These are phyloP conservation scores for Nephila pilipes DNA, from an alignment of 1,140 invertebrate genomes.

Conservation along the genomic window DNA sequence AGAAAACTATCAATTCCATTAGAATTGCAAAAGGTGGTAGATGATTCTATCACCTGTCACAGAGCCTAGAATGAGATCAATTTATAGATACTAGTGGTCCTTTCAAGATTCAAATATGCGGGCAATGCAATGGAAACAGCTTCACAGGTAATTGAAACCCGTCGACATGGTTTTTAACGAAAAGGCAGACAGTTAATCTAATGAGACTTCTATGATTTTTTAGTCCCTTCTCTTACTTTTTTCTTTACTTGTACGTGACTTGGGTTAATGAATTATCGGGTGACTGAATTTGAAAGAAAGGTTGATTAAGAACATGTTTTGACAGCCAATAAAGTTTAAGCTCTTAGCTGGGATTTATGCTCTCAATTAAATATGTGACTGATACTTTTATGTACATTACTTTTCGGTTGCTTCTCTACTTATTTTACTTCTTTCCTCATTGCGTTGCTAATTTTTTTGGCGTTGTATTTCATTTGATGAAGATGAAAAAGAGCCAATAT, in stretches of 20 bases:
- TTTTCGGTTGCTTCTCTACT: slow-evolving; percentile 8
- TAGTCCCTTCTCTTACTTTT: not conserved
- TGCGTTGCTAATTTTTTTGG: not conserved
- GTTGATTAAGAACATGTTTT: slow-evolving; percentile 44
- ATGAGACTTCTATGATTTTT: slow-evolving; percentile 26
- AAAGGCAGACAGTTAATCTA: slow-evolving; percentile 25
- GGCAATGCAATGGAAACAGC: not conserved
- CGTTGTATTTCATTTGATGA: not conserved
- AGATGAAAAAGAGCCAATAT: not conserved
- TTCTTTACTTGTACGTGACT: slow-evolving; percentile 25
- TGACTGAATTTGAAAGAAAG: slow-evolving; percentile 38
- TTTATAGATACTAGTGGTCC: not conserved
- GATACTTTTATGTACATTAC: slow-evolving; percentile 40
- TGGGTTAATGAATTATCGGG: slow-evolving; percentile 43
- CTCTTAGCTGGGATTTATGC: slow-evolving; percentile 34
- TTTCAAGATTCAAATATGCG: not conserved
- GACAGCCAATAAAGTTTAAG: slow-evolving; percentile 45
- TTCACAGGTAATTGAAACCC: not conserved
- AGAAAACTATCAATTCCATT: not conserved
- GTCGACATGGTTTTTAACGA: slow-evolving; percentile 34
- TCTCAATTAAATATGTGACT: slow-evolving; percentile 47
- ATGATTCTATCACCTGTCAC: not conserved
- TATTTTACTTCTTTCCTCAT: not conserved
- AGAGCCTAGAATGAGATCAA: not conserved
- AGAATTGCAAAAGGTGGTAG: not conserved